Evolutionary conservation across 2,113 vertebrate genomes (phyloP).

Genomic region (Cyanistes caeruleus): DNA sequence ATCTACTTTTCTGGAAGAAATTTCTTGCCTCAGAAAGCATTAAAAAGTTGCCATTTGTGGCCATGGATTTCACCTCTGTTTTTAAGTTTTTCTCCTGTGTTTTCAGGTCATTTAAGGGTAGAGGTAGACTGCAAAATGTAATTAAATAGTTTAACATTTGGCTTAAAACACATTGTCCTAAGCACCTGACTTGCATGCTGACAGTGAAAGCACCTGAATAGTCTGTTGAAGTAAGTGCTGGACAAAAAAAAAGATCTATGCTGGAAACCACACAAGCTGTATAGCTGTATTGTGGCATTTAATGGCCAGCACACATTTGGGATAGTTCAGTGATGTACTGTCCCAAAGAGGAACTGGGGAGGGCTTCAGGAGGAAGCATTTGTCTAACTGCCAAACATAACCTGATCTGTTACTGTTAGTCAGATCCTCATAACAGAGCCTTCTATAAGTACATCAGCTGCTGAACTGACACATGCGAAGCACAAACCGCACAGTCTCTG

Average conservation of each 20-base stretch:
- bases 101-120: not conserved
- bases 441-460: conserved; percentile 20
- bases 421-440: not conserved
- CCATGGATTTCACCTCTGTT: not conserved
- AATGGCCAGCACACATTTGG: not conserved
- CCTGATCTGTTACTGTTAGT: conserved; percentile 17
- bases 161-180: not conserved
- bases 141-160: not conserved
- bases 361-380: not conserved
- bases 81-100: not conserved
- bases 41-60: not conserved
- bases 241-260: not conserved
- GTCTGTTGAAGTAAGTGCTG: not conserved
- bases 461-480: not conserved
- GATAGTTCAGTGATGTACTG: not conserved
- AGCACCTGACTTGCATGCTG: not conserved
- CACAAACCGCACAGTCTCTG: not conserved
- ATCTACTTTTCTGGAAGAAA: not conserved
- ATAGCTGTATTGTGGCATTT: not conserved
- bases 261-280: not conserved
- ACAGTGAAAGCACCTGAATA: not conserved
- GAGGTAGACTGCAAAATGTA: not conserved
- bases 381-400: conserved; percentile 1
- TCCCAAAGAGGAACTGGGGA: not conserved
- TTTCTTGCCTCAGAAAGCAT: not conserved